Conservation (phyloP, 1,140 invertebrate genomes). For the Hypsibius dujardini region DNA sequence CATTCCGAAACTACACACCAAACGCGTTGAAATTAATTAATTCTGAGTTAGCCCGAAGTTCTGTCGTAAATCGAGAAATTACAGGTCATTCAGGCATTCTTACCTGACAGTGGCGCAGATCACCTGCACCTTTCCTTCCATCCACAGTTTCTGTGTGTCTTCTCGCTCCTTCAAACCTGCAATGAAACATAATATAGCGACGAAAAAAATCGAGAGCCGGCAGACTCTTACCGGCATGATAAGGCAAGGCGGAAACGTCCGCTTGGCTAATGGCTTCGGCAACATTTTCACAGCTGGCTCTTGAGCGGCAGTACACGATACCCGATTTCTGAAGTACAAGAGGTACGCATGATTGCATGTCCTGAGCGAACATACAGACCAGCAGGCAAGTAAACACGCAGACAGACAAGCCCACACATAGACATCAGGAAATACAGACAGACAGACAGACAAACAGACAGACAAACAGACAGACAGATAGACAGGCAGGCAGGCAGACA, state of each 20-base stretch:
- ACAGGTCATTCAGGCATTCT: background rate
- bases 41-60: constrained; percentile 23
- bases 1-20: constrained; percentile 47
- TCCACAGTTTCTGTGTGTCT: constrained; percentile 46
- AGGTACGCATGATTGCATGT: no score
- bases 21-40: constrained; percentile 38
- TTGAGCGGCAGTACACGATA: constrained; percentile 49
- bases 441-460: no score
- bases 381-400: no score
- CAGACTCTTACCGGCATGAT: constrained; percentile 42
- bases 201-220: no score
- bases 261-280: constrained; percentile 35
- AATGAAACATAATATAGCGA: background rate
- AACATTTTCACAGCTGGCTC: constrained; percentile 46
- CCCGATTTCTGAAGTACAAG: constrained; percentile 39
- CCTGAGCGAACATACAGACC: no score
- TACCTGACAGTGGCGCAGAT: constrained; percentile 30
- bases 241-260: constrained; percentile 25
- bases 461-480: no score
- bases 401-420: no score
- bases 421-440: no score
- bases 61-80: background rate
- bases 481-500: no score
- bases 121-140: constrained; percentile 42
- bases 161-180: constrained; percentile 39